These are phyloP conservation scores for Apodemus speciosus DNA, from an alignment of 2,113 vertebrate species.

Conservation along the genomic window DNA sequence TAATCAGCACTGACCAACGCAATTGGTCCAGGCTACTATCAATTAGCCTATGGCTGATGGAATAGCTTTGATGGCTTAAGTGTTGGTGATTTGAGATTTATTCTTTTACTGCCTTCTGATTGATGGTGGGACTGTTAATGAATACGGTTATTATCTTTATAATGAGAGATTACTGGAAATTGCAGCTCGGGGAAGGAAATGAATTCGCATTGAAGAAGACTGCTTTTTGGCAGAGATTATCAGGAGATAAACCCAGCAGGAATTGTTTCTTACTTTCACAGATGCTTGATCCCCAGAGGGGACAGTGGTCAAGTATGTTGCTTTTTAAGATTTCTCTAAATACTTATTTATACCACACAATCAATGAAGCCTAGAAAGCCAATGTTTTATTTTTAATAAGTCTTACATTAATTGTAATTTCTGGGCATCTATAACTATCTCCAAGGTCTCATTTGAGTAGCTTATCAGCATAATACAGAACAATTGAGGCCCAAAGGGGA, in stretches of 20 bases:
- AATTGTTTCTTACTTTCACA: conserved; percentile 1
- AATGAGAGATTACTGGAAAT: not conserved
- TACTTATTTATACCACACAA: conserved; percentile 53
- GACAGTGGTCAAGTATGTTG: conserved; percentile 27
- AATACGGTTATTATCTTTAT: conserved; percentile 37
- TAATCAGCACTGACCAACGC: conserved; percentile 18
- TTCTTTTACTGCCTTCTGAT: conserved; percentile 38
- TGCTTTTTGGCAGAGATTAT: not conserved
- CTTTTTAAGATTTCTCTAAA: conserved; percentile 64
- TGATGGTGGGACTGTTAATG: conserved; percentile 11
- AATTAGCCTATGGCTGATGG: not conserved
- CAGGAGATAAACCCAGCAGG: not conserved
- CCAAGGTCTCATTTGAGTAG: not conserved
- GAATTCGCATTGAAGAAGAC: conserved; percentile 15
- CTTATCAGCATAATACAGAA: not conserved
- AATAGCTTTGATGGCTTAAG: conserved; percentile 35
- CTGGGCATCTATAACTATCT: conserved; percentile 10
- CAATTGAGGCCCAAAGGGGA: not conserved
- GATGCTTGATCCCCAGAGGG: not conserved
- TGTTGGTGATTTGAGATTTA: conserved; percentile 30
- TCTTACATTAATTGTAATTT: conserved; percentile 25
- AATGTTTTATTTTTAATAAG: conserved; percentile 63
- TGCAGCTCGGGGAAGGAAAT: not conserved
- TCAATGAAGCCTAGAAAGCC: conserved; percentile 52
- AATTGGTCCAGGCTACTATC: conserved; percentile 20